These are phyloP conservation scores for Drosophila testacea DNA, from an alignment of 2,888 invertebrate species.

Conservation along the genomic window DNA sequence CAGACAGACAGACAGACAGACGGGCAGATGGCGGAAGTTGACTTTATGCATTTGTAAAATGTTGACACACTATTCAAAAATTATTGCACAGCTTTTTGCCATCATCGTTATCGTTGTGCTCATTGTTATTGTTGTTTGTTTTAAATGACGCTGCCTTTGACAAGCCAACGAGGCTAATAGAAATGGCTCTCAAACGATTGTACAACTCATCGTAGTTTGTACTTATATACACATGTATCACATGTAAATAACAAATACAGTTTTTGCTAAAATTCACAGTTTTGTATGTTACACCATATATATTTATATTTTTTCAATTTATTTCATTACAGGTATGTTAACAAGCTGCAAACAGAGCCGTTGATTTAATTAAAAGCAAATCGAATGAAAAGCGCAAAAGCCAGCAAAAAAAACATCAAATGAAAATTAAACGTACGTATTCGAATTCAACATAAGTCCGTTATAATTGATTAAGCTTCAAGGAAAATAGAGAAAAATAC, in stretches of 20 bases:
- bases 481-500: constrained; percentile 4
- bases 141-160: constrained; percentile 40
- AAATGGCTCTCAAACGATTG: constrained; percentile 42
- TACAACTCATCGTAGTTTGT: constrained; percentile 18
- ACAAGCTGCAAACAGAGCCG: constrained; percentile 51
- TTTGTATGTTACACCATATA: constrained; percentile 2
- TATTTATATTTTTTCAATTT: constrained; percentile 38
- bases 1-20: constrained; percentile 7
- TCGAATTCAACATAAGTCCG: constrained; percentile 12
- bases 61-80: constrained; percentile 80
- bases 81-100: constrained; percentile 76
- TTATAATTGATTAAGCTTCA: constrained; percentile 27
- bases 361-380: constrained; percentile 59
- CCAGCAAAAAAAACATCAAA: constrained; percentile 10
- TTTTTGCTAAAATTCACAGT: constrained; percentile 33
- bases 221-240: constrained; percentile 5
- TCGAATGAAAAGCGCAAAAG: constrained; percentile 36
- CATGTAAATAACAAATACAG: constrained; percentile 53
- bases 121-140: constrained; percentile 15
- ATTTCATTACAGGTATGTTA: constrained; percentile 70
- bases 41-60: constrained; percentile 78
- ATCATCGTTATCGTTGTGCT: constrained; percentile 31
- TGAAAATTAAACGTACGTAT: constrained; percentile 16
- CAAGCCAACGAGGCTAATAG: constrained; percentile 48
- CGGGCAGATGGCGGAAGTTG: constrained; percentile 64